Conservation (phyloP, 2,888 invertebrate genomes). For the Cremastobaeus sp. region DNA sequence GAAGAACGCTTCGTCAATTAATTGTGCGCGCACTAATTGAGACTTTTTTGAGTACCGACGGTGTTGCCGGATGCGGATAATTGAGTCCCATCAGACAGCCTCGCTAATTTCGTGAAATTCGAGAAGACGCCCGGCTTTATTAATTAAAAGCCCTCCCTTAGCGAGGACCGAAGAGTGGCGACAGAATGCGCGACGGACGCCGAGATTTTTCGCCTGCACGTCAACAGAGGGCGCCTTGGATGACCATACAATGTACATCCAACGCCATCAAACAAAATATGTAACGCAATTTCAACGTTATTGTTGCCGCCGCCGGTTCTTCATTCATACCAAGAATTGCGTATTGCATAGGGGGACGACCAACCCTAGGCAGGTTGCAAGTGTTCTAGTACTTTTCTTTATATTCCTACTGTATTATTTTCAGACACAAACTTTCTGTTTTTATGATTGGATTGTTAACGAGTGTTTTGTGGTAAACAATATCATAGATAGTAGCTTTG, state of each 20-base stretch:
- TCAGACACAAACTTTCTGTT: constrained; percentile 42
- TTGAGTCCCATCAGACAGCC: constrained; percentile 51
- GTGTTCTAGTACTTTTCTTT: constrained; percentile 45
- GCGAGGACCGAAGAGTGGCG: not conserved
- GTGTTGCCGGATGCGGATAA: constrained; percentile 54
- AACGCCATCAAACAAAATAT: constrained; percentile 46
- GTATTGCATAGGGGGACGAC: constrained; percentile 36
- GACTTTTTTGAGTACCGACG: constrained; percentile 44
- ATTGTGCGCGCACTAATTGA: constrained; percentile 60
- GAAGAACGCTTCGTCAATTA: constrained; percentile 58
- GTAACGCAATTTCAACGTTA: constrained; percentile 56
- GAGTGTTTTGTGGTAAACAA: constrained; percentile 40
- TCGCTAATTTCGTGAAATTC: constrained; percentile 51
- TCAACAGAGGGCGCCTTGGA: constrained; percentile 20
- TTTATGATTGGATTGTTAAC: constrained; percentile 41
- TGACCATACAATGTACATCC: constrained; percentile 35
- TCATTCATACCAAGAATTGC: constrained; percentile 42
- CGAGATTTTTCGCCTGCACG: not conserved
- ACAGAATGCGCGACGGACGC: not conserved
- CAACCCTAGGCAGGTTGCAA: constrained; percentile 40
- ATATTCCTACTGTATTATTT: constrained; percentile 45
- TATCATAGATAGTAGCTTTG: constrained; percentile 7
- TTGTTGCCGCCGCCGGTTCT: constrained; percentile 34
- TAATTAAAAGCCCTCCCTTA: constrained; percentile 33
- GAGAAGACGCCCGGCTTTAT: constrained; percentile 46